Conservation (phyloP, 2,113 vertebrate genomes). For the Crotalus helleri region DNA sequence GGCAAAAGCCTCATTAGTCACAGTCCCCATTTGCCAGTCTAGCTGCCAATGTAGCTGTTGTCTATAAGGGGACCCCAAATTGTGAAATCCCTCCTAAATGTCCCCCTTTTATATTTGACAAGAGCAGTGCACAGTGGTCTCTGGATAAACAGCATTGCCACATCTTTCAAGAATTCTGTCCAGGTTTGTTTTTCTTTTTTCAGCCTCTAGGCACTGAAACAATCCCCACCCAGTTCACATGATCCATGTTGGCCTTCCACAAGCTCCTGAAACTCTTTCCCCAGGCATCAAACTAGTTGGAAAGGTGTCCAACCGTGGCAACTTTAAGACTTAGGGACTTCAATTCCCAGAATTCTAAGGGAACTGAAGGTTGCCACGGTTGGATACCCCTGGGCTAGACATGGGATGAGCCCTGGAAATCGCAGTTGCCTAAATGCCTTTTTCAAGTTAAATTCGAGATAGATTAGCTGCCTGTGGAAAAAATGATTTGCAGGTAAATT, state of each 20-base stretch:
- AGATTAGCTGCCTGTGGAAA: neutral
- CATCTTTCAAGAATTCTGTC: too few relatives aligned
- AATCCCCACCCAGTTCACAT: neutral
- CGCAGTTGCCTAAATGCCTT: neutral
- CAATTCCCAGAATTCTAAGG: neutral
- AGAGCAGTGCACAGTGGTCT: too few relatives aligned
- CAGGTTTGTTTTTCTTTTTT: too few relatives aligned
- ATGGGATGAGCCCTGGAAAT: neutral
- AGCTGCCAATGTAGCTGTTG: too few relatives aligned
- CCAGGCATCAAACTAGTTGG: neutral
- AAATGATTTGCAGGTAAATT: neutral
- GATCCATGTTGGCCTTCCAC: neutral
- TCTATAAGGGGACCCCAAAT: too few relatives aligned
- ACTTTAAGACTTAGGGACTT: neutral
- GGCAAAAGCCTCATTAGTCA: too few relatives aligned
- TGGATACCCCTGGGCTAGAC: neutral
- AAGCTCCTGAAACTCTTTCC: neutral
- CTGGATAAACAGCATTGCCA: too few relatives aligned
- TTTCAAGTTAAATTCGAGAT: neutral
- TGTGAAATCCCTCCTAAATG: too few relatives aligned
- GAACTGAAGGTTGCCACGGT: too few relatives aligned
- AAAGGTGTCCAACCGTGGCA: neutral
- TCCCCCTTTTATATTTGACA: too few relatives aligned
- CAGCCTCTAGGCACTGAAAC: too few relatives aligned
- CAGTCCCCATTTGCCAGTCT: too few relatives aligned